Percentiles rank a stretch among this genome's conserved stretches.
These are phyloP conservation scores for Mastacembelus armatus DNA, from an alignment of 2,797 vertebrate species.

Conservation along the genomic window DNA sequence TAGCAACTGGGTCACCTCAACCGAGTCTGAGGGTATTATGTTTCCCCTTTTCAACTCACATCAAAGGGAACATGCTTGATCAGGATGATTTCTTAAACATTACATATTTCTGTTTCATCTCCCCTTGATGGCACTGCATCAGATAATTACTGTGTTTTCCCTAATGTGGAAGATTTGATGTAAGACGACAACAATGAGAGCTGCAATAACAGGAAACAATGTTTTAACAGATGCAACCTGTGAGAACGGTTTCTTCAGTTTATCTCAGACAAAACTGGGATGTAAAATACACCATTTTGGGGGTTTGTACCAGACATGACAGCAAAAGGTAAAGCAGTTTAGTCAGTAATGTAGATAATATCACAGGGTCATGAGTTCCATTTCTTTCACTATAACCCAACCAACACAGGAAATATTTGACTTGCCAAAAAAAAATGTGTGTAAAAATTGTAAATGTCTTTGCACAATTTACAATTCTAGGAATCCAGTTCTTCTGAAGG, in stretches of 20 bases:
- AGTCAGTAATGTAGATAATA: neutral
- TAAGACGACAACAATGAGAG: slow-evolving; percentile 56
- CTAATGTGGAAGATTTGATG: slow-evolving; percentile 49
- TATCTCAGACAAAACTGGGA: neutral
- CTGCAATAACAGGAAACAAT: slow-evolving; percentile 55
- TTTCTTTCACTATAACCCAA: neutral
- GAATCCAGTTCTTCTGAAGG: too few relatives aligned
- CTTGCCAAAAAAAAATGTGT: too few relatives aligned
- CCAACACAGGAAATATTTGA: neutral
- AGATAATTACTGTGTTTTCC: slow-evolving; percentile 59
- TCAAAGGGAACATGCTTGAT: slow-evolving; percentile 61
- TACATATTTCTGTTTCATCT: slow-evolving; percentile 72
- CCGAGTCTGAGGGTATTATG: slow-evolving; percentile 51
- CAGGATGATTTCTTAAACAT: slow-evolving; percentile 60
- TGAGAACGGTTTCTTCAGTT: neutral
- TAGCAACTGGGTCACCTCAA: slow-evolving; percentile 67
- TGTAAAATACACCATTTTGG: neutral
- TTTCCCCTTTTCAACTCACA: slow-evolving; percentile 47
- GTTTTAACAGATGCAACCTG: slow-evolving; percentile 31
- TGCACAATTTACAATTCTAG: too few relatives aligned
- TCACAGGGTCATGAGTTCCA: neutral
- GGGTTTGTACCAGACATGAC: neutral
- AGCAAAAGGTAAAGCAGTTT: neutral
- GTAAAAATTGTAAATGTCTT: neutral
- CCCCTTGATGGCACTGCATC: slow-evolving; percentile 17